Percentiles rank a stretch among this genome's conserved stretches.
phyloP scores from a whole-genome alignment of 2,888 invertebrate genomes.

The Dynastes tityus region DNA sequence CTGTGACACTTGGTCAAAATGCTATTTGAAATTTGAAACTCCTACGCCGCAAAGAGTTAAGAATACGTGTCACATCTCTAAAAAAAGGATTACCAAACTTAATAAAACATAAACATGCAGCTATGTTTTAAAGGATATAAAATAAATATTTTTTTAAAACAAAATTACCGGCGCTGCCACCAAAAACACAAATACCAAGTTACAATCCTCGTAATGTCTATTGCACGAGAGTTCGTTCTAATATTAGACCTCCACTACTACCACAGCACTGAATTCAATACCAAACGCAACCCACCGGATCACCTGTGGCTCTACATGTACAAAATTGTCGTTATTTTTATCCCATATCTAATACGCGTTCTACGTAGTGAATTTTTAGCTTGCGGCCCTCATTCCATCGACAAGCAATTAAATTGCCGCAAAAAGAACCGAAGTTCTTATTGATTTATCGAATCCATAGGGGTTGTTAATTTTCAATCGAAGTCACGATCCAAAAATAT shows the following conservation, averaged over 20 bases:
- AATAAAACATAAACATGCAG: too few relatives aligned
- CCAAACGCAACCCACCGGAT: background rate
- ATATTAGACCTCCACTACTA: background rate
- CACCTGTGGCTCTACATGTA: slow-evolving; percentile 22
- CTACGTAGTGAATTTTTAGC: slow-evolving; percentile 17
- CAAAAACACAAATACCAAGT: too few relatives aligned
- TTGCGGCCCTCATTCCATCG: background rate
- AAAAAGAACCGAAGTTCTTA: slow-evolving; percentile 24
- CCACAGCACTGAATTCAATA: slow-evolving; percentile 1
- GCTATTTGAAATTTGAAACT: too few relatives aligned
- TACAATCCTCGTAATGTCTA: background rate
- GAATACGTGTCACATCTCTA: too few relatives aligned
- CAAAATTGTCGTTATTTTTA: slow-evolving; percentile 27
- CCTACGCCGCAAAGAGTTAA: too few relatives aligned
- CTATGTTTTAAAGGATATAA: too few relatives aligned
- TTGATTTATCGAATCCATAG: slow-evolving; percentile 24
- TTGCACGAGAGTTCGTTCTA: background rate
- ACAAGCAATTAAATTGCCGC: slow-evolving; percentile 20
- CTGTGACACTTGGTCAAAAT: too few relatives aligned
- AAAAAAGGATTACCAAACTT: too few relatives aligned
- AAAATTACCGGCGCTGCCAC: too few relatives aligned
- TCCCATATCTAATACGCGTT: background rate
- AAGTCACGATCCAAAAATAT: background rate
- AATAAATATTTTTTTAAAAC: too few relatives aligned
- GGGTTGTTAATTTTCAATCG: slow-evolving; percentile 38